These are phyloP conservation scores for Lepilemur ruficaudatus DNA, from an alignment of 2,797 vertebrate species.

Conservation along the genomic window DNA sequence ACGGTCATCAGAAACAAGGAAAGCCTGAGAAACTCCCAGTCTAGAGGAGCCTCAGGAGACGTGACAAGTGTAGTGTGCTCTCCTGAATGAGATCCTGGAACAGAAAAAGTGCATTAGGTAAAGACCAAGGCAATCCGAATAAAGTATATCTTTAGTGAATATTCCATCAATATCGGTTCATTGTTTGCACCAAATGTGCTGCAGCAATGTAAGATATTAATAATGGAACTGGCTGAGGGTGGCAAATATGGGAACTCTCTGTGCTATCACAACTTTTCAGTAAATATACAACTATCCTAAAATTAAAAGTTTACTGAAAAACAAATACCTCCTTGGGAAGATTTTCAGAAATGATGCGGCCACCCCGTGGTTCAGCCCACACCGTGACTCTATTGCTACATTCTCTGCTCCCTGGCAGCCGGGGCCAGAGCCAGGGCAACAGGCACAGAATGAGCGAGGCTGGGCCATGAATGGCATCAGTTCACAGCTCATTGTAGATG, in stretches of 20 bases:
- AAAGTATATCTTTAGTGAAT: no score
- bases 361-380: accelerated
- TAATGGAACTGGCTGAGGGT: no score
- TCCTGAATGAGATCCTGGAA: not conserved
- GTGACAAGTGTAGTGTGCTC: accelerated
- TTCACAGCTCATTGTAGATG: no score
- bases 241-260: not conserved
- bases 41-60: not conserved
- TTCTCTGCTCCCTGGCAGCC: not conserved
- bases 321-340: not conserved
- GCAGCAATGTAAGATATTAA: accelerated
- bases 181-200: not conserved
- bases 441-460: not conserved
- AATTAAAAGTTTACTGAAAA: not conserved
- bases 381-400: accelerated
- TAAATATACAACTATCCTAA: not conserved
- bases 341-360: not conserved
- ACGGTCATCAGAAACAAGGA: not conserved
- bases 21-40: not conserved
- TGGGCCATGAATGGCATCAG: accelerated
- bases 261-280: not conserved
- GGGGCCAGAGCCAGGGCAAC: no score
- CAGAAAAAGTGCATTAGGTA: not conserved
- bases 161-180: not conserved
- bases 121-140: not conserved